A percentile compares a stretch with the other conserved stretches of the same genome.
Conservation (phyloP, 2,888 invertebrate species). For the Lypha dubia region DNA sequence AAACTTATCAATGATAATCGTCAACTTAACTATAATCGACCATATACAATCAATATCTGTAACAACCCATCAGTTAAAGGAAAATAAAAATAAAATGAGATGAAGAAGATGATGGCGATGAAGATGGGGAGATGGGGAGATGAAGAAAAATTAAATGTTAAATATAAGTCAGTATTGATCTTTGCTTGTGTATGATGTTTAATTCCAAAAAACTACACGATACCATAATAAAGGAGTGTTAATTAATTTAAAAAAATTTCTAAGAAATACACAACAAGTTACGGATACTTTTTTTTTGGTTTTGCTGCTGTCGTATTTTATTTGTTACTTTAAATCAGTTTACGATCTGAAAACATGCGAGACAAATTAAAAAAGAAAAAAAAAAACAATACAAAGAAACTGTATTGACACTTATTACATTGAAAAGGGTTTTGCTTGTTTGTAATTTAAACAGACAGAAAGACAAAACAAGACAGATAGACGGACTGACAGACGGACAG, state of each 20-base stretch:
- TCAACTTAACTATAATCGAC: conserved; percentile 63
- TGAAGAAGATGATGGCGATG: conserved; percentile 42
- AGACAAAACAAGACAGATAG: conserved; percentile 16
- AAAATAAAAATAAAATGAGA: conserved; percentile 29
- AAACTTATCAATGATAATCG: conserved; percentile 60
- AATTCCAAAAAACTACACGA: conserved; percentile 66
- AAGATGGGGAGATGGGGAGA: too few relatives aligned
- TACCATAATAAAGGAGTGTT: conserved; percentile 68
- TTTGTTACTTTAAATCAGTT: conserved; percentile 55
- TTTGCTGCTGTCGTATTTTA: conserved; percentile 32
- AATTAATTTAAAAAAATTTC: conserved; percentile 69
- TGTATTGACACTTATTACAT: conserved; percentile 63
- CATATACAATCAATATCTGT: conserved; percentile 63
- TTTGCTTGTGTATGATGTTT: conserved; percentile 48
- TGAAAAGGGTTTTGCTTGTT: conserved; percentile 66
- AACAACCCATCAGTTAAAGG: conserved; percentile 56
- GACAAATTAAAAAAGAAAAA: conserved; percentile 48
- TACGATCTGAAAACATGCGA: conserved; percentile 65
- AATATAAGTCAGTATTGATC: conserved; percentile 58
- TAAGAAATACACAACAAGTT: conserved; percentile 64
- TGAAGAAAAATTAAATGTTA: conserved; percentile 6
- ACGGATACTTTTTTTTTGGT: conserved; percentile 32
- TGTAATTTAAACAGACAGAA: conserved; percentile 39
- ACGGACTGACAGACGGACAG: conserved; percentile 17
- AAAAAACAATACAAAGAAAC: conserved; percentile 34